Conservation (phyloP, 1,140 invertebrate species). For the Luehdorfia chinensis region DNA sequence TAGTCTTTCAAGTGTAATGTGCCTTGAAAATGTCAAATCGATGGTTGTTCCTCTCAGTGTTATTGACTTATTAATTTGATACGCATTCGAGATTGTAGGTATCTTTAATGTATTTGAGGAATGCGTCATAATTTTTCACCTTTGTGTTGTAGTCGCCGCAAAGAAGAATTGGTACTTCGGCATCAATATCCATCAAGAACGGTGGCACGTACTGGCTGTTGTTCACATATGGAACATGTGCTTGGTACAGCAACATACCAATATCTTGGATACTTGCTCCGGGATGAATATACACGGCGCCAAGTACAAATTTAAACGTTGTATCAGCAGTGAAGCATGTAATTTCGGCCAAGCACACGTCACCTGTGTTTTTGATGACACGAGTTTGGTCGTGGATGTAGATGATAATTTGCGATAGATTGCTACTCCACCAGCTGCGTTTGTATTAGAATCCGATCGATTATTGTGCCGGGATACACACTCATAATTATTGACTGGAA, state of each 20-base stretch:
- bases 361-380: slow-evolving; percentile 28
- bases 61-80: slow-evolving; percentile 26
- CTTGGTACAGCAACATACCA: slow-evolving; percentile 24
- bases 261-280: slow-evolving; percentile 27
- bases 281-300: slow-evolving; percentile 36
- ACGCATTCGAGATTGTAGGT: slow-evolving; percentile 21
- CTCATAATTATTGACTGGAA: slow-evolving; percentile 21
- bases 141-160: slow-evolving; percentile 24
- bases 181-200: slow-evolving; percentile 29
- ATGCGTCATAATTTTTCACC: slow-evolving; percentile 19
- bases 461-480: slow-evolving; percentile 24
- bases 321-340: slow-evolving; percentile 34
- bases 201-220: slow-evolving; percentile 31
- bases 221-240: slow-evolving; percentile 28
- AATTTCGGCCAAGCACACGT: slow-evolving; percentile 32
- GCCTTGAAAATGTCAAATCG: slow-evolving; percentile 27
- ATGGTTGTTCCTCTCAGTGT: slow-evolving; percentile 24
- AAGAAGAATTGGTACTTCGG: slow-evolving; percentile 27
- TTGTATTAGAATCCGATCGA: slow-evolving; percentile 26
- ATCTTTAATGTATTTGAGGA: slow-evolving; percentile 25
- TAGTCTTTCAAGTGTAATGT: slow-evolving; percentile 24
- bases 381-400: slow-evolving; percentile 29
- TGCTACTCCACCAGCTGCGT: slow-evolving; percentile 29
- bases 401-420: slow-evolving; percentile 34
- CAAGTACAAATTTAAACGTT: slow-evolving; percentile 29